Base-by-base conservation (phyloP, 1,140 invertebrate genomes). In the Heliconius hewitsoni region DNA sequence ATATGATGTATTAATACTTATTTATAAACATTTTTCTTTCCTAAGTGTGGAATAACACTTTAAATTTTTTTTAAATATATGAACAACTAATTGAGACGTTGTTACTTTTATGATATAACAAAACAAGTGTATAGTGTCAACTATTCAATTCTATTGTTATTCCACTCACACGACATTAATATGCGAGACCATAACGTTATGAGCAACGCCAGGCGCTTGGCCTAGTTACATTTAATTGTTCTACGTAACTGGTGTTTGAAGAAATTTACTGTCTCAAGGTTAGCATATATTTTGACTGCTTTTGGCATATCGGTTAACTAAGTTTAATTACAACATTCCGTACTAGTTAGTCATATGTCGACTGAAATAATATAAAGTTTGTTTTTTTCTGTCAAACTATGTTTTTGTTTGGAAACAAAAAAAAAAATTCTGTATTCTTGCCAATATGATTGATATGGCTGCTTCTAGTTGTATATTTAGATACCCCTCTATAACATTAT, bases 121-220 rank as follows among this genome's bases (percentile, higher is more conserved):
- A 66, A 27, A 66, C 60, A 66, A 57, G 60, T 30, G 60, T 5
- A 30, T 66, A 16, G 18, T 66, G 60, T 66, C 60, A 66, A 23
- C 19, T 66, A 66, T 66, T 66, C 74, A 66, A 57, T 73, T 72
- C 52, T 55, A 55, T 66, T 55, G 74, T 71, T 50, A 73, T 76
- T 37, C 37, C n/a, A 71, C 27, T 30, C 52, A 42, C n/a, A 70
- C 16, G 34, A 52, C 60, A 73, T 85, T 82, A 82, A 81, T 77
- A 83, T 83, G 80, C 85, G 30, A 50, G 13, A 37, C 55, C 39
- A 66, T 80, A 83, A 55, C 71, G 66, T 72, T 85, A 85, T 82
- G 74, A 81, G 85, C 76, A 85, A 86, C 84, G 81, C 81, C 84
- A 72, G 81, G 82, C 46, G 81, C 73, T 30, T 79, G 82, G 76